Percentiles rank a stretch among this genome's conserved stretches.
Evolutionary conservation across 1,140 invertebrate genomes (phyloP).

Genomic region (Polypedilum pembai): DNA sequence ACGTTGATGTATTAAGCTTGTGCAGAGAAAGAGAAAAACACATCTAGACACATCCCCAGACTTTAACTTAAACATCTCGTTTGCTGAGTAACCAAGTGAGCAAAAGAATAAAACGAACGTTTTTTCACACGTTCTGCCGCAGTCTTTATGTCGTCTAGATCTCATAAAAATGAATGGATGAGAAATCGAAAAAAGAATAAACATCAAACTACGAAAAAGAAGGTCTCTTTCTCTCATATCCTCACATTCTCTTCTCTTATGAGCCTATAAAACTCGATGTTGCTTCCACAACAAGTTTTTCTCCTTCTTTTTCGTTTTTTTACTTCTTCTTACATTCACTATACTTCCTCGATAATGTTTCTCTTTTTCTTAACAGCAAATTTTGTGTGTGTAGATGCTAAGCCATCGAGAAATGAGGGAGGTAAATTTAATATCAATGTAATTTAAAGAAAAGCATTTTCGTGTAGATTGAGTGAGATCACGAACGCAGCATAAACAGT

Average conservation of each 20-base stretch:
- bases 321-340: not conserved
- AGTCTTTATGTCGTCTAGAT: conserved; percentile 27
- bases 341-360: not conserved
- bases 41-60: conserved; percentile 14
- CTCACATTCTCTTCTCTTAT: conserved; percentile 14
- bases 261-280: conserved; percentile 26
- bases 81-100: not conserved
- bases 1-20: not conserved
- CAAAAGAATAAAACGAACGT: not conserved
- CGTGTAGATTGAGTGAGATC: not conserved
- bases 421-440: not conserved
- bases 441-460: not conserved
- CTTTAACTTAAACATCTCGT: not conserved
- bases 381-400: too few species aligned
- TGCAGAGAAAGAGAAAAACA: not conserved
- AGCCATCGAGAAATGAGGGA: not conserved
- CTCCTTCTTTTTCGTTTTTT: conserved; percentile 14
- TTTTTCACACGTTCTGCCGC: conserved; percentile 15
- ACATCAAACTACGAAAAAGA: not conserved
- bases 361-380: not conserved
- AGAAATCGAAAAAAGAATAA: conserved; percentile 16
- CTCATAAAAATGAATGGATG: conserved; percentile 24
- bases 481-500: not conserved
- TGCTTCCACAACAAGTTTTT: not conserved
- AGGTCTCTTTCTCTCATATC: not conserved